phyloP scores from a whole-genome alignment of 2,888 invertebrate species.

The Tetranychus truncatus region DNA sequence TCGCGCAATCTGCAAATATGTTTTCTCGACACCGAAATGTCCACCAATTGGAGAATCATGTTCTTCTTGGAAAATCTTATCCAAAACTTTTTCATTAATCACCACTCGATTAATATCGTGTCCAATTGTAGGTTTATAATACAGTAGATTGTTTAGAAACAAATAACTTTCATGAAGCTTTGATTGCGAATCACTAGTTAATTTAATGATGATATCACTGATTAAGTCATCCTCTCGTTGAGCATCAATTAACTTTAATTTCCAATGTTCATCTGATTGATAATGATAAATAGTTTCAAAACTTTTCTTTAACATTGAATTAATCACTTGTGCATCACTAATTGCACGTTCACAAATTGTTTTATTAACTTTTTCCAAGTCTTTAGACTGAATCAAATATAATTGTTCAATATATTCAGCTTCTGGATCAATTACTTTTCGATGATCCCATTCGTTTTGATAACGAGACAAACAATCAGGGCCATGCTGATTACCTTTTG shows the following conservation, averaged over 20 bases:
- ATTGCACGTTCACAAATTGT: too few species aligned
- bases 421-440: background rate
- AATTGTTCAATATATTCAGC: background rate
- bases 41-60: background rate
- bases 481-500: background rate
- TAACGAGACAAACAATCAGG: background rate
- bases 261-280: background rate
- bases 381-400: background rate
- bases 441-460: background rate
- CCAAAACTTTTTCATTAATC: background rate
- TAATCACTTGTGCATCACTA: too few species aligned
- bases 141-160: background rate
- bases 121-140: background rate
- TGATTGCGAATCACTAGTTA: background rate
- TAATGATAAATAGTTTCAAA: background rate
- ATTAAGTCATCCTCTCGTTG: background rate
- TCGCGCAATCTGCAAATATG: background rate
- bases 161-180: background rate
- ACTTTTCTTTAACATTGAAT: background rate
- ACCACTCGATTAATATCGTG: background rate
- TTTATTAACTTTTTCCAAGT: too few species aligned
- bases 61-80: background rate
- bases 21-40: background rate
- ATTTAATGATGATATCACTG: background rate
- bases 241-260: background rate